Evolutionary conservation across 1,140 invertebrate species (phyloP), one percentile per base, ranked within the genome.

Genomic region (Eriocheir sinensis): DNA sequence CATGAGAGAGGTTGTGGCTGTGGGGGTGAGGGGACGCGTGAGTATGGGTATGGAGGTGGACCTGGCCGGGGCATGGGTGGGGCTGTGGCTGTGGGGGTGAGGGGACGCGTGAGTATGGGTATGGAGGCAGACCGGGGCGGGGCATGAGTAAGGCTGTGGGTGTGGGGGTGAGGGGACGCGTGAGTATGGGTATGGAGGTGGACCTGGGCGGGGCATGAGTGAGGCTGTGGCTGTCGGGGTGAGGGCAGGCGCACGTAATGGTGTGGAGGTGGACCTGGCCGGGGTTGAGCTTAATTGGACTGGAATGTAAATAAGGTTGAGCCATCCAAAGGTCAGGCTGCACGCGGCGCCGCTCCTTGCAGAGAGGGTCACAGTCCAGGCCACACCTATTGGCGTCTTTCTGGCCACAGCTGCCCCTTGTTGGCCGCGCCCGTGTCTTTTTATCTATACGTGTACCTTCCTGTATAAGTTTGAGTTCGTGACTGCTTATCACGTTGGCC

Each of bases 221-320:
- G 60, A n/a, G 60, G 8, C 0, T n/a, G 60, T 72, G 60, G 21
- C 4, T n/a, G 60, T 72, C 4, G 60, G 60, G 60, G 27, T 21
- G 0, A n/a, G 27, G 60, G 44, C 15, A 48, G 0, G 60, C n/a
- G 60, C 2, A n/a, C 15, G 44, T 15, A 48, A 48, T 8, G 44
- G 4, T 15, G 44, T 15, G 15, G 60, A 72, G 60, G 60, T n/a
- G 60, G 27, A n/a, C n/a, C n/a, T n/a, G n/a, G n/a, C 60, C 21
- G 27, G 60, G 27, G 21, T 72, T n/a, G 60, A 72, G 60, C 60
- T 72, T 72, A 72, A 72, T 72, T 72, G 60, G 60, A 72, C 60
- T n/a, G 60, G 60, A 72, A 72, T 72, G 60, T 72, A 72, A 72
- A 72, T 72, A 72, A 72, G 60, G 21, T 72, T 72, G 60, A n/a